Percentiles rank a stretch among this genome's conserved stretches.
Evolutionary conservation across 2,797 vertebrate genomes (phyloP).

Genomic region (Geotrypetes seraphini): DNA sequence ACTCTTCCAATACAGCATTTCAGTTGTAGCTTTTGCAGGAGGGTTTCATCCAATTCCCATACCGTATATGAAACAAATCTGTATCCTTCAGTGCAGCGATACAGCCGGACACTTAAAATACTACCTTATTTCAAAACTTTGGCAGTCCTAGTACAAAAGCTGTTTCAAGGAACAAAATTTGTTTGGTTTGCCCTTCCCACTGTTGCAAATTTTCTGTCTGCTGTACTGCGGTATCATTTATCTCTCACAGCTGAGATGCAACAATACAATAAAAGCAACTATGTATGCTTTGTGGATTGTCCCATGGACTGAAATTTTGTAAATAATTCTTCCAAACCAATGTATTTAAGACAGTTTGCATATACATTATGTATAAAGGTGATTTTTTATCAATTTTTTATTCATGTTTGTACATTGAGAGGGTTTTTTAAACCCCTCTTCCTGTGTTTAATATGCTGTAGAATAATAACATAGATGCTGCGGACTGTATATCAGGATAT

Average conservation of each 20-base stretch:
- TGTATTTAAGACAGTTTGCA: conserved; percentile 87
- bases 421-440: conserved; percentile 47
- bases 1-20: conserved; percentile 48
- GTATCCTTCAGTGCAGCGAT: conserved; percentile 18
- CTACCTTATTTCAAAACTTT: conserved; percentile 42
- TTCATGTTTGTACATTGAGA: conserved; percentile 85
- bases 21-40: conserved; percentile 41
- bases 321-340: conserved; percentile 75
- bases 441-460: conserved; percentile 73
- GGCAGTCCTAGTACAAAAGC: conserved; percentile 54
- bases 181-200: conserved; percentile 43
- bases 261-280: conserved; percentile 37
- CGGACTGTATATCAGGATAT: conserved; percentile 60
- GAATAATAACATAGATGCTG: conserved; percentile 63
- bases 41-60: conserved; percentile 20
- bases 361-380: conserved; percentile 85
- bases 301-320: conserved; percentile 64
- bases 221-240: conserved; percentile 50
- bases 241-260: conserved; percentile 56
- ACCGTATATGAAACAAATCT: conserved; percentile 16
- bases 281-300: conserved; percentile 62
- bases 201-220: conserved; percentile 46
- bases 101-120: conserved; percentile 26
- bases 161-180: conserved; percentile 43
- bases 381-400: conserved; percentile 87